phyloP scores from a whole-genome alignment of 1,140 invertebrate genomes.

The Cydia fagiglandana region DNA sequence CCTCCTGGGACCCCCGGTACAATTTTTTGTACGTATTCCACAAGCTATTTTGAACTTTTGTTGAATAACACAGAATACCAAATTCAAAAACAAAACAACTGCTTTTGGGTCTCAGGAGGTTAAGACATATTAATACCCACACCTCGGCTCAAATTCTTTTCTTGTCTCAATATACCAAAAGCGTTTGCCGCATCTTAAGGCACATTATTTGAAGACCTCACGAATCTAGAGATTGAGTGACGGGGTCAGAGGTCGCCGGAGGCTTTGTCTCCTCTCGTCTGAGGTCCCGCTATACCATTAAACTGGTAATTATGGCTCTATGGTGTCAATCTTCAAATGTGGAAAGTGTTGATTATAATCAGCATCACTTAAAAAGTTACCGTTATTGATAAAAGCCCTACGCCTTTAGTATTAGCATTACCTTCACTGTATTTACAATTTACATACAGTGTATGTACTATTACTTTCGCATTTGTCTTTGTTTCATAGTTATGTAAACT shows the following conservation, averaged over 20 bases:
- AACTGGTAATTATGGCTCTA: slow-evolving; percentile 45
- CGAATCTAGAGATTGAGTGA: slow-evolving; percentile 34
- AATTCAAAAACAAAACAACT: no score
- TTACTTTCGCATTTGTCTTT: no score
- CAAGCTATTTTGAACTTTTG: no score
- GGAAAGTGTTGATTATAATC: background rate
- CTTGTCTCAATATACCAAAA: background rate
- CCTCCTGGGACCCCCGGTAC: no score
- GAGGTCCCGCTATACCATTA: slow-evolving; percentile 49
- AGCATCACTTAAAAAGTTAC: background rate
- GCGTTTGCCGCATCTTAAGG: background rate
- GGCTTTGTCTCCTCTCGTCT: slow-evolving; percentile 45
- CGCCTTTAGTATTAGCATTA: no score
- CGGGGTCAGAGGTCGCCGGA: slow-evolving; percentile 45
- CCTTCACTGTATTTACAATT: no score
- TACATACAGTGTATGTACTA: no score
- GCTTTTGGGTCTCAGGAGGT: no score
- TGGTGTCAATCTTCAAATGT: slow-evolving; percentile 1
- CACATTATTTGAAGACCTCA: background rate
- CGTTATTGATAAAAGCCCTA: no score
- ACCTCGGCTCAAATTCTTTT: background rate
- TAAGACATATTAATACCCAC: background rate
- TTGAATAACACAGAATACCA: no score
- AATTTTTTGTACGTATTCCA: no score
- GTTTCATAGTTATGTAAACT: no score